Conservation (phyloP, 2,888 invertebrate genomes). For the Apamea monoglypha region DNA sequence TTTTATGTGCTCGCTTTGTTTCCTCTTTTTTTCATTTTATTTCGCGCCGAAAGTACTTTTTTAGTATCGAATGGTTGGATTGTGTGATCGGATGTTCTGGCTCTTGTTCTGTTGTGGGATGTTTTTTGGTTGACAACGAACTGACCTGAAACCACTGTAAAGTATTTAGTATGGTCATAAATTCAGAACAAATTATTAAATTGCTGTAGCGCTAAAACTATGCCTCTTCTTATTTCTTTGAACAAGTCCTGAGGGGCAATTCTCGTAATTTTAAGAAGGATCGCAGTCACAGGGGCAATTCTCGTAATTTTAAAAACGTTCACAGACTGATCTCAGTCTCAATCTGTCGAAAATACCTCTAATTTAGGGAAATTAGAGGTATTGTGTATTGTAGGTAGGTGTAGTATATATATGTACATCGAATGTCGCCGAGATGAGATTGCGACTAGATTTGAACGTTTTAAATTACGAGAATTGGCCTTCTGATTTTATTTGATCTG, state of each 20-base stretch:
- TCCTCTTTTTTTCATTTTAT: slow-evolving; percentile 61
- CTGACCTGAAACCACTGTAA: background rate
- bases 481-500: background rate
- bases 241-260: background rate
- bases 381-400: too few species aligned
- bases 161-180: background rate
- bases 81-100: slow-evolving; percentile 48
- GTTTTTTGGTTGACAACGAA: slow-evolving; percentile 11
- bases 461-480: too few species aligned
- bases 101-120: slow-evolving; percentile 21
- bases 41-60: slow-evolving; percentile 61
- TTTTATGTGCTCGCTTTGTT: slow-evolving; percentile 63
- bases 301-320: background rate
- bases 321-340: background rate
- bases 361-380: too few species aligned
- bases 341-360: background rate
- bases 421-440: background rate
- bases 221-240: background rate
- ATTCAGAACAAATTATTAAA: background rate
- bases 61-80: slow-evolving; percentile 57
- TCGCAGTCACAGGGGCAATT: background rate
- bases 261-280: background rate
- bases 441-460: background rate
- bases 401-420: too few species aligned
- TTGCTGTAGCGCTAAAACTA: background rate